phyloP scores from a whole-genome alignment of 2,797 vertebrate species.

The Sylvia borin region DNA sequence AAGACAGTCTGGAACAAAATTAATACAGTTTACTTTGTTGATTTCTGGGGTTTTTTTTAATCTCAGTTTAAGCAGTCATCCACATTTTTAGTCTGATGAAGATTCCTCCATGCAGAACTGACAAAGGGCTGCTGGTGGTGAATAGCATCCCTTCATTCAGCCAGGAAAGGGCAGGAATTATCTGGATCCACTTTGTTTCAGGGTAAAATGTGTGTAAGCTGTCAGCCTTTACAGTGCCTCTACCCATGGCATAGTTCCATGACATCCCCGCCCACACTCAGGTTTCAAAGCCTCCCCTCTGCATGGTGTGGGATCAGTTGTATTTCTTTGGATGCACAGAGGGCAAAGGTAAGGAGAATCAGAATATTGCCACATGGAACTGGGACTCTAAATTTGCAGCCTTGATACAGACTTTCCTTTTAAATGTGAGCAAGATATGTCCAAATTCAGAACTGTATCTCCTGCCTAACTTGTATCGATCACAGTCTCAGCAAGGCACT shows the following conservation, averaged over 20 bases:
- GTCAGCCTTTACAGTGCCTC: not conserved
- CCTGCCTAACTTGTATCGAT: accelerated
- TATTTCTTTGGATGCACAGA: not conserved
- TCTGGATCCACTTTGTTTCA: not conserved
- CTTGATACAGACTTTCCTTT: not conserved
- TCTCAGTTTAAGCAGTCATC: not conserved
- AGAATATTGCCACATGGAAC: not conserved
- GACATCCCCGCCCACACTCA: not conserved
- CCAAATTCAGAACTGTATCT: not conserved
- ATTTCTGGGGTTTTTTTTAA: not conserved
- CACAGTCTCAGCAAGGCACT: not conserved
- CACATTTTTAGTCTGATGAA: not conserved
- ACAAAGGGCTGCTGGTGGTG: not conserved
- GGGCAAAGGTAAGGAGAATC: not conserved
- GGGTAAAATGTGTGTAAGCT: not conserved
- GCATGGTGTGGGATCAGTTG: not conserved
- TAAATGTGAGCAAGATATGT: not conserved
- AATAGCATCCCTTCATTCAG: not conserved
- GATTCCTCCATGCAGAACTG: not conserved
- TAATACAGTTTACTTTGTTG: not conserved
- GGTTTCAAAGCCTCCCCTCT: not conserved
- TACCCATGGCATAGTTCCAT: not conserved
- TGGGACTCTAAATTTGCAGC: not conserved
- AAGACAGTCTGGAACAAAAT: not conserved
- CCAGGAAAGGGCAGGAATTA: not conserved